These are phyloP conservation scores for Coptodon bakossiorum DNA, from an alignment of 2,113 vertebrate genomes.

Conservation along the genomic window DNA sequence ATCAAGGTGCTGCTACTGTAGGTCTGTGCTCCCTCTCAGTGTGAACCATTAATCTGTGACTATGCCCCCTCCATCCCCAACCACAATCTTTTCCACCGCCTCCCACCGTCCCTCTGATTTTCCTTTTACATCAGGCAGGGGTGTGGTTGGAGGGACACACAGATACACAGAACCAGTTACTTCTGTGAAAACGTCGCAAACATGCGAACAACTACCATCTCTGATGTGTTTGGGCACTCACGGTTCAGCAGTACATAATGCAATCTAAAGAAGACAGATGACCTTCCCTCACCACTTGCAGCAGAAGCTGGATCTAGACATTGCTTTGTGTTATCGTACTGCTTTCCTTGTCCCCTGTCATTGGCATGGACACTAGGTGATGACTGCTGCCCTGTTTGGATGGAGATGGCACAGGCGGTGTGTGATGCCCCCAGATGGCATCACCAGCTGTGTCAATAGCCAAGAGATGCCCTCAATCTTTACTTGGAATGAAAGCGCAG, in stretches of 20 bases:
- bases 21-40: slow-evolving; percentile 75
- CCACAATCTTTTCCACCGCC: neutral
- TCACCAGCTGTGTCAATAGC: slow-evolving; percentile 68
- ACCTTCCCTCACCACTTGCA: neutral
- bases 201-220: neutral
- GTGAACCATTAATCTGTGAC: slow-evolving; percentile 77
- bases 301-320: slow-evolving; percentile 10
- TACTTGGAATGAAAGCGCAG: slow-evolving; percentile 35
- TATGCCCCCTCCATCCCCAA: neutral
- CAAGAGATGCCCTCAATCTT: slow-evolving; percentile 63
- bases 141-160: slow-evolving; percentile 13
- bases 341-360: slow-evolving; percentile 49
- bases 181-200: neutral
- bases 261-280: neutral
- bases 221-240: neutral
- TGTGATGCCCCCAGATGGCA: slow-evolving; percentile 65
- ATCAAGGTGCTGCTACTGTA: slow-evolving; percentile 80
- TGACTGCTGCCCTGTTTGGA: slow-evolving; percentile 28
- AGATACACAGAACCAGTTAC: slow-evolving; percentile 20
- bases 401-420: slow-evolving; percentile 25
- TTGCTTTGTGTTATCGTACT: neutral
- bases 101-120: neutral
- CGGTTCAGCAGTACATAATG: neutral
- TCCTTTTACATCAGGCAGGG: slow-evolving; percentile 41
- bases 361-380: slow-evolving; percentile 31